Percentiles rank a stretch among this genome's conserved stretches.
Evolutionary conservation across 2,797 vertebrate species (phyloP).

Genomic region (Gymnopithys bicolor): DNA sequence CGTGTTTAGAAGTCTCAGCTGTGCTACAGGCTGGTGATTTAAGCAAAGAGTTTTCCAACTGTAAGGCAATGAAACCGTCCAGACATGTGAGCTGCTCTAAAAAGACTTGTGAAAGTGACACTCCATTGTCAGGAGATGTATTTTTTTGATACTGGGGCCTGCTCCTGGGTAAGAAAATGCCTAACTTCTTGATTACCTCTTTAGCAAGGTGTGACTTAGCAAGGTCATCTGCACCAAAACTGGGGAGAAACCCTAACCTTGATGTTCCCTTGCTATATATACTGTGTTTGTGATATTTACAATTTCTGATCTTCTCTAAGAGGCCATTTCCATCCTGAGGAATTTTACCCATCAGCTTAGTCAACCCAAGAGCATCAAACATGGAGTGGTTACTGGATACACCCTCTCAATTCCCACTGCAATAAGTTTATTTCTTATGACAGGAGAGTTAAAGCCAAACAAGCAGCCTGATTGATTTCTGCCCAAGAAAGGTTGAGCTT

Average conservation of each 20-base stretch:
- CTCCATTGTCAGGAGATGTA: neutral
- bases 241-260: neutral
- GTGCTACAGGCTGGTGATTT: neutral
- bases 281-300: neutral
- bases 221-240: neutral
- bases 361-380: neutral
- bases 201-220: neutral
- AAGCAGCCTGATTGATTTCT: constrained; percentile 42
- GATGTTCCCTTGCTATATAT: neutral
- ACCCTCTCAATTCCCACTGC: neutral
- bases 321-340: neutral
- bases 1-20: neutral
- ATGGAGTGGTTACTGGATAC: neutral
- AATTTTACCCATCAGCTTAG: neutral
- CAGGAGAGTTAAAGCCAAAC: constrained; percentile 38
- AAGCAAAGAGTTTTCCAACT: neutral
- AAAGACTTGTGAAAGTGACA: neutral
- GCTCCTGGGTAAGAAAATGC: neutral
- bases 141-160: neutral
- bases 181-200: neutral
- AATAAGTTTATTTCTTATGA: constrained; percentile 27
- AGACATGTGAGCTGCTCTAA: neutral
- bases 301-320: neutral
- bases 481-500: constrained; percentile 34
- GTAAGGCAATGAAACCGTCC: neutral